Percentiles rank a stretch among this genome's conserved stretches.
phyloP scores from a whole-genome alignment of 1,140 invertebrate species.

The Paraescarpia echinospica region DNA sequence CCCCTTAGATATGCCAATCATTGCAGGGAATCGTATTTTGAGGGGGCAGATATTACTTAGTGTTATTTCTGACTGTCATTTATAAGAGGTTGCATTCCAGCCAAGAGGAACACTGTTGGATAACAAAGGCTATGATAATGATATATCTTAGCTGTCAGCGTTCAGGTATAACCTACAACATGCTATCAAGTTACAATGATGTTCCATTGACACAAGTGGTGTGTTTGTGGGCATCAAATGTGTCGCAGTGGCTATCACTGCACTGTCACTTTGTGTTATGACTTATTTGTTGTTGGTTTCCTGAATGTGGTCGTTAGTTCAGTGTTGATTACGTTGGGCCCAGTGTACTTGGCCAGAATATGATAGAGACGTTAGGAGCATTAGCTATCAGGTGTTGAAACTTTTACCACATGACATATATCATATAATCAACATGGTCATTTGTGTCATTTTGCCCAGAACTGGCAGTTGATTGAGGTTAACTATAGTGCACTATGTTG shows the following conservation, averaged over 20 bases:
- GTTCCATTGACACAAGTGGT: neutral
- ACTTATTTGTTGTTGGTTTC: neutral
- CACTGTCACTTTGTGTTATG: neutral
- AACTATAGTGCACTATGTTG: too few relatives aligned
- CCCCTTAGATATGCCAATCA: too few relatives aligned
- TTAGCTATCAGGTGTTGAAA: neutral
- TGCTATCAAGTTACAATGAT: neutral
- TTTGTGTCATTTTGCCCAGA: neutral
- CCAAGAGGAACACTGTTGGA: neutral
- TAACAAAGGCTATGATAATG: neutral
- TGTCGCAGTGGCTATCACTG: neutral
- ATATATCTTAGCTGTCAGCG: neutral
- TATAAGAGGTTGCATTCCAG: too few relatives aligned
- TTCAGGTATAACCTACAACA: neutral
- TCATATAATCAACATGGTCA: too few relatives aligned
- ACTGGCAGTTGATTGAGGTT: neutral
- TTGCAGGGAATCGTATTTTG: too few relatives aligned
- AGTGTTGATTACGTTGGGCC: neutral
- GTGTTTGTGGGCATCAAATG: neutral
- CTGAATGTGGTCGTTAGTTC: neutral
- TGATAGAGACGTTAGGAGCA: neutral
- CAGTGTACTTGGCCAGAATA: neutral
- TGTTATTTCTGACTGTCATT: too few relatives aligned
- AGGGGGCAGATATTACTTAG: too few relatives aligned
- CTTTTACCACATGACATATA: neutral